Conservation (phyloP, 2,888 invertebrate genomes). For the Drosophila pseudotalamancana region DNA sequence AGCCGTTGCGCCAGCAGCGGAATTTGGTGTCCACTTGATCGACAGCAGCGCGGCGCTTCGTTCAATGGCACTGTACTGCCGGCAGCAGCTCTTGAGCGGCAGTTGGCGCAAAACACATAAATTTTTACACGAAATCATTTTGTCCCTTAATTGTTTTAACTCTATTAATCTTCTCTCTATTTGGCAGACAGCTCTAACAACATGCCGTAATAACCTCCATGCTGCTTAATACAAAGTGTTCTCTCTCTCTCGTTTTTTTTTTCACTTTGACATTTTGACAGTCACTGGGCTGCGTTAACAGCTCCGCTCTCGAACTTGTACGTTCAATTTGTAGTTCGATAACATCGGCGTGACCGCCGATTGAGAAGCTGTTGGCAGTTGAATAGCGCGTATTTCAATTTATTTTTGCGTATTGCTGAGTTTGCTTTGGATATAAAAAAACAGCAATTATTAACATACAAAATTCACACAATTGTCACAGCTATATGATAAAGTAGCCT, state of each 20-base stretch:
- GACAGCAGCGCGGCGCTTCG: constrained; percentile 11
- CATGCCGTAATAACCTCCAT: constrained; percentile 81
- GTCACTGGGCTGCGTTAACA: constrained; percentile 42
- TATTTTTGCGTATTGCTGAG: neutral
- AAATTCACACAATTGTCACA: too few species aligned
- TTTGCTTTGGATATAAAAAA: too few species aligned
- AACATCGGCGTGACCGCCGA: neutral
- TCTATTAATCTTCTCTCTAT: constrained; percentile 42
- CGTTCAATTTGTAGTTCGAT: constrained; percentile 11
- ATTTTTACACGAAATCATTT: constrained; percentile 81
- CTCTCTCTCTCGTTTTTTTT: constrained; percentile 41
- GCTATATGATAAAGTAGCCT: too few species aligned
- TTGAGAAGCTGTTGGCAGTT: neutral
- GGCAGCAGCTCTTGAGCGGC: constrained; percentile 58
- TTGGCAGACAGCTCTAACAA: constrained; percentile 63
- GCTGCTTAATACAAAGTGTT: constrained; percentile 58
- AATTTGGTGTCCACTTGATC: constrained; percentile 22
- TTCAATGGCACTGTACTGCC: constrained; percentile 44
- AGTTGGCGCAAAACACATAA: constrained; percentile 75
- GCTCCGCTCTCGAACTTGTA: constrained; percentile 12
- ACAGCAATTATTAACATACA: neutral
- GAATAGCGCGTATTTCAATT: neutral
- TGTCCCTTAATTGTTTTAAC: constrained; percentile 54
- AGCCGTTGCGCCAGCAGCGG: constrained; percentile 1
- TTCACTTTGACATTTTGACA: constrained; percentile 55